Conservation (phyloP, 2,888 invertebrate species). For the Lysandra coridon region DNA sequence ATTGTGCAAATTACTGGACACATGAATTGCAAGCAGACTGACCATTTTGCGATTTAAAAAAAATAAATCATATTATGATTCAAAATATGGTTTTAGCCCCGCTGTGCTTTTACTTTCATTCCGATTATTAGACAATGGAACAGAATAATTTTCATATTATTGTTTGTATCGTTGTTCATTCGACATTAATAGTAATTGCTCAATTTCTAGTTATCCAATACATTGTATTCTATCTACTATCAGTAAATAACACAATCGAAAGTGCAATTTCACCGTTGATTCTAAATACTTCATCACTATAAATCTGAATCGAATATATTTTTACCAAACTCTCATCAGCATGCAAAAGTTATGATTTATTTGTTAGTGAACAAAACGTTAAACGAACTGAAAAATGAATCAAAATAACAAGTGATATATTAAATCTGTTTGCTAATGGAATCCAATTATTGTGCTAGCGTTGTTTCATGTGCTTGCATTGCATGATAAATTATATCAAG, state of each 20-base stretch:
- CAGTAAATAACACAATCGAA: not conserved
- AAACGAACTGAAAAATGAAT: slow-evolving; percentile 9
- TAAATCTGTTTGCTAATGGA: slow-evolving; percentile 9
- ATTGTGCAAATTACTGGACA: too few relatives aligned
- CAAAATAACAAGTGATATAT: slow-evolving; percentile 16
- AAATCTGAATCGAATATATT: not conserved
- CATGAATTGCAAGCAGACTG: too few relatives aligned
- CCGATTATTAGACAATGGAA: too few relatives aligned
- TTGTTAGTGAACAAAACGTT: not conserved
- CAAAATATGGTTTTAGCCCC: too few relatives aligned
- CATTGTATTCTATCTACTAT: not conserved
- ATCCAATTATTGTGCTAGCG: not conserved
- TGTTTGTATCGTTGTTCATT: not conserved
- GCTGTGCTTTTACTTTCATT: too few relatives aligned
- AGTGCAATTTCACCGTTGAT: not conserved
- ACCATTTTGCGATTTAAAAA: too few relatives aligned
- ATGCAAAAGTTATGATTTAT: slow-evolving; percentile 17
- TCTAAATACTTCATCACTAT: slow-evolving; percentile 14
- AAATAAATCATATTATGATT: too few relatives aligned
- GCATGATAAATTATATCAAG: not conserved
- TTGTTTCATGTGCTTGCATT: not conserved
- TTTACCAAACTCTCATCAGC: not conserved
- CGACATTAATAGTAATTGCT: not conserved
- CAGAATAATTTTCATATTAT: not conserved
- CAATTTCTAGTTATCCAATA: not conserved